Evolutionary conservation across 2,888 invertebrate species (phyloP), one percentile per base, ranked within the genome.

Genomic region (Dilophus febrilis): DNA sequence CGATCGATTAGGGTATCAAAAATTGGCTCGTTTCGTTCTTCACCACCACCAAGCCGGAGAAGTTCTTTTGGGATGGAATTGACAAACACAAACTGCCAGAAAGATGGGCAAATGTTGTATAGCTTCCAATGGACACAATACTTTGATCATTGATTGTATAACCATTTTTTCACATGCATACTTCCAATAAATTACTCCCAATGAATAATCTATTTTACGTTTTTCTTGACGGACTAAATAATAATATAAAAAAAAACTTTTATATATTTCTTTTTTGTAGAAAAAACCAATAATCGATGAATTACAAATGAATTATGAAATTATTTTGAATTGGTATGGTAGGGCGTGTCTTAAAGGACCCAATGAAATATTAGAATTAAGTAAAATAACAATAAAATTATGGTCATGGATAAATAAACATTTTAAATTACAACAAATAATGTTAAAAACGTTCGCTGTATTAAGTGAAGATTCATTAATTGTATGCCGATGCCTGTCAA

Each of bases 371-470:
- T 16, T 13, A 6, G 42, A 48, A 3, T 35, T 56, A 2, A 44
- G 51, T 2, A 53, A 51, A 27, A 40, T 56, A 3, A 30, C 56
- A 2, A 42, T 57, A 3, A 49, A 52, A 27, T 38, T 56, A 2
- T 61, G 61, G 61, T 54, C 58, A 2, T 62, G 61, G 61, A 43
- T 55, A 7, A 49, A 49, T 8, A 53, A 59, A 32, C 59, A 59
- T n/a, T 37, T 38, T 2, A 48, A 52, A 8, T 46, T 61, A 2
- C 55, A 54, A 31, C 42, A 46, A 6, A 42, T 51, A 5, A 48
- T 49, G 12, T 44, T 62, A 5, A 50, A 53, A 17, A 45, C 53
- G 10, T 42, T 51, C n/a, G 50, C 51, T 10, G 49, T 55, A 35
- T 45, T 58, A 7, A 58, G 56, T 18, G 59, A 61, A 38, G 51